Percentiles rank a stretch among this genome's conserved stretches.
These are phyloP conservation scores for Aphidius colemani DNA, from an alignment of 2,888 invertebrate genomes.

Conservation along the genomic window DNA sequence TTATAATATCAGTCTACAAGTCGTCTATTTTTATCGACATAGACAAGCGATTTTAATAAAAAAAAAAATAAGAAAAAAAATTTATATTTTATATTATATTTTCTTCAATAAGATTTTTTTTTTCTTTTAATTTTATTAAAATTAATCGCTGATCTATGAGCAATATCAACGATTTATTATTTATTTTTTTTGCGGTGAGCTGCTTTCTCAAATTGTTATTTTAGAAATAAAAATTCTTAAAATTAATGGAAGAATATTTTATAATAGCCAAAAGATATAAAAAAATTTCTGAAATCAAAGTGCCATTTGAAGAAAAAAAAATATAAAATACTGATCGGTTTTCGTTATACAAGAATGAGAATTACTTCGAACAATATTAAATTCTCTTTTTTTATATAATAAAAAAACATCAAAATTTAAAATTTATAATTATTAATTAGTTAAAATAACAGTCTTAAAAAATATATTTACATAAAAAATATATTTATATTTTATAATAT, in stretches of 20 bases:
- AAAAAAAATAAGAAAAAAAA: slow-evolving; percentile 30
- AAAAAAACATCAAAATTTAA: too few relatives aligned
- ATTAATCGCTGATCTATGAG: too few relatives aligned
- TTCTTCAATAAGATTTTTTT: slow-evolving; percentile 13
- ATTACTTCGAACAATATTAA: too few relatives aligned
- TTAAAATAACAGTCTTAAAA: slow-evolving; percentile 13
- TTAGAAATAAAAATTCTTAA: background rate
- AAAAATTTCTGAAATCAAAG: background rate
- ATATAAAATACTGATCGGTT: slow-evolving; percentile 36
- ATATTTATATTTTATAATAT: slow-evolving; percentile 21
- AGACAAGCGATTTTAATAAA: slow-evolving; percentile 38
- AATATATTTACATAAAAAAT: slow-evolving; percentile 37
- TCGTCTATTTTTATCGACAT: background rate
- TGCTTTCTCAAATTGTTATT: slow-evolving; percentile 30
- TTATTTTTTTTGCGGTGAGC: slow-evolving; percentile 33
- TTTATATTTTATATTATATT: slow-evolving; percentile 19
- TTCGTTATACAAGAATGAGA: slow-evolving; percentile 15
- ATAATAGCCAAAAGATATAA: slow-evolving; percentile 1
- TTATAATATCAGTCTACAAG: too few relatives aligned
- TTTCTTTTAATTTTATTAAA: background rate
- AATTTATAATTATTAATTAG: too few relatives aligned
- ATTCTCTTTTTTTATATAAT: too few relatives aligned
- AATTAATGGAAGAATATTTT: slow-evolving; percentile 31
- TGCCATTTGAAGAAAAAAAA: background rate
- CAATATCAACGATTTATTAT: too few relatives aligned